Percentiles rank a stretch among this genome's conserved stretches.
phyloP scores from a whole-genome alignment of 2,888 invertebrate species.

The Argyra leucocephala region DNA sequence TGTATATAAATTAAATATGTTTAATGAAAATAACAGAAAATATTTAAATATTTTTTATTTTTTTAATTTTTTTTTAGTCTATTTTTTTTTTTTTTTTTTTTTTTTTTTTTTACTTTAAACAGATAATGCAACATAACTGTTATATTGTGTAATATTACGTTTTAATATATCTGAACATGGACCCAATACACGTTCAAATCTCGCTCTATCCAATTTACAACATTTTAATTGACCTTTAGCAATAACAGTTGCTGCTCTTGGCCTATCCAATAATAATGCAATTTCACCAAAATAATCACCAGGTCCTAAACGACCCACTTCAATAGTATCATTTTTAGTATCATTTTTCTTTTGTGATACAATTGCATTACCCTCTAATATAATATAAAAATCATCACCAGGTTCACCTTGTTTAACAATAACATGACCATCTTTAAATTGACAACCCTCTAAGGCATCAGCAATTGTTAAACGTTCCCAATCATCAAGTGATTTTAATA shows the following conservation, averaged over 20 bases:
- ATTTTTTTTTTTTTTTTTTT: too few species aligned
- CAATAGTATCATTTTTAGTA: constrained; percentile 61
- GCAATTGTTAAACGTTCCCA: constrained; percentile 98
- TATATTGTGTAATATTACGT: constrained; percentile 98
- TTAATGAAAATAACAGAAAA: too few species aligned
- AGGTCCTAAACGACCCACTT: constrained; percentile 93
- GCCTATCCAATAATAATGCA: constrained; percentile 90
- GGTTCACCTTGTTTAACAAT: constrained; percentile 98
- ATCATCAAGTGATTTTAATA: constrained; percentile 97
- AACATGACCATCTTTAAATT: constrained; percentile 85
- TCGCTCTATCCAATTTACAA: constrained; percentile 94
- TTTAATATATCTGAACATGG: constrained; percentile 97
- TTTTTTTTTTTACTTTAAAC: constrained; percentile 50
- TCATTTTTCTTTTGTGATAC: constrained; percentile 69
- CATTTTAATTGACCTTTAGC: constrained; percentile 93
- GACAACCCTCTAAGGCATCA: constrained; percentile 91
- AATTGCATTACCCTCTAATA: constrained; percentile 82
- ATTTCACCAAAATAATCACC: constrained; percentile 99
- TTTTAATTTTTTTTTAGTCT: not conserved
- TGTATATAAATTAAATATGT: constrained; percentile 12
- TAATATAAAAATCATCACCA: constrained; percentile 99
- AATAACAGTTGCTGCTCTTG: constrained; percentile 95
- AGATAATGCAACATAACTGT: constrained; percentile 91
- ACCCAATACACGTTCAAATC: constrained; percentile 94
- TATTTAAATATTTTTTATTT: constrained; percentile 11